phyloP scores from a whole-genome alignment of 2,113 vertebrate genomes.

The Acrocephalus arundinaceus region DNA sequence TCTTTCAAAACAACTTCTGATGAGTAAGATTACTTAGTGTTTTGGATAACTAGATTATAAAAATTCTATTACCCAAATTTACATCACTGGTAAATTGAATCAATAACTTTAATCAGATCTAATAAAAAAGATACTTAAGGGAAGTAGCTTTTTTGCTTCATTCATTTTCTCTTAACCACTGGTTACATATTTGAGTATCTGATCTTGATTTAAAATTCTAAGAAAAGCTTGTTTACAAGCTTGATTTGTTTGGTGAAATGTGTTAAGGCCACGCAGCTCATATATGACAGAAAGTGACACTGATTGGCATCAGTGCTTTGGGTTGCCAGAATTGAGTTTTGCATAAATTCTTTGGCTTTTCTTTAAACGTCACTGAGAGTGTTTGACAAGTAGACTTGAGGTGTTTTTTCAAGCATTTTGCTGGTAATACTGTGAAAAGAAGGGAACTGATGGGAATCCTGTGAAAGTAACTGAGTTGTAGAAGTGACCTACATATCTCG shows the following conservation, averaged over 20 bases:
- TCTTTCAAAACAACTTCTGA: background rate
- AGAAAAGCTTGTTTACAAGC: background rate
- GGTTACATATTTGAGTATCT: background rate
- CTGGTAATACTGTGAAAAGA: background rate
- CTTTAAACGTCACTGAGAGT: background rate
- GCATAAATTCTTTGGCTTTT: background rate
- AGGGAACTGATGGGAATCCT: background rate
- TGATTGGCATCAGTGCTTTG: background rate
- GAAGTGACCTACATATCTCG: constrained; percentile 8
- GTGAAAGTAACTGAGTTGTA: background rate
- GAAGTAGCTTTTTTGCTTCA: background rate
- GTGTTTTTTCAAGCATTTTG: background rate
- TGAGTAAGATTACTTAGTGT: background rate
- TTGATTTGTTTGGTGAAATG: background rate
- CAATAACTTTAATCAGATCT: constrained; percentile 5
- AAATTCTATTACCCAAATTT: background rate
- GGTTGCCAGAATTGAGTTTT: background rate
- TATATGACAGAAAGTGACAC: background rate
- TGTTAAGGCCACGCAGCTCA: background rate
- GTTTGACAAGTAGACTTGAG: background rate
- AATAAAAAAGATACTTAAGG: constrained; percentile 4
- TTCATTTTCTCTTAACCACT: background rate
- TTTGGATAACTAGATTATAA: constrained; percentile 3
- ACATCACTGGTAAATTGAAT: background rate
- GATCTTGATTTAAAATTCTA: background rate